Evolutionary conservation across 1,140 invertebrate species (phyloP), one percentile per base, ranked within the genome.

Genomic region (Aricia agestis): DNA sequence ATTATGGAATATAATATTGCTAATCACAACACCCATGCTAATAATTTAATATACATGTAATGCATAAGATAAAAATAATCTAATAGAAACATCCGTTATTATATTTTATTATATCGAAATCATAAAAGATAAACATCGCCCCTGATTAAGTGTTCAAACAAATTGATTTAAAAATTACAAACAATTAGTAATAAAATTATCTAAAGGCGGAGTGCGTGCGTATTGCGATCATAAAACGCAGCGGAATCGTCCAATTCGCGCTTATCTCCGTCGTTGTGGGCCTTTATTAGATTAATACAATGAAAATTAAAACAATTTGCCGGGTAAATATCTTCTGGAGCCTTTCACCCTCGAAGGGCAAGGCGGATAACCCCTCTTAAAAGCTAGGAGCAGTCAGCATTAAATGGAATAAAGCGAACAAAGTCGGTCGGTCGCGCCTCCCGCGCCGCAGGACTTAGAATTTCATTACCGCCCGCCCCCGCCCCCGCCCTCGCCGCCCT

Each of bases 261-360:
- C 82, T 89, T 91, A 89, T 91, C 88, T 84, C 77, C 74, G 78
- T 73, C 81, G 80, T 87, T 87, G 87, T 83, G 86, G 87, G 84
- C 76, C 79, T 86, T 88, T 89, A 91, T 89, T 89, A 88, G 80
- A 89, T 89, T 89, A 91, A 89, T 89, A 89, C 87, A 89, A 91
- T 91, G 87, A 91, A 91, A 92, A 92, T 92, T 92, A 92, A 92
- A 92, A 92, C 90, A 92, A 92, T 92, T 92, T 92, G 90, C 90
- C 89, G 87, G 90, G 91, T 92, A 90, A 91, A 92, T 92, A 91
- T 92, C 91, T 91, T 89, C 84, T 87, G 86, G 86, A 86, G 87
- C 89, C 85, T 84, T 89, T 88, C 87, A 87, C 87, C 86, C 73
- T 85, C 81, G 89, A 83, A 88, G 89, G 89, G 89, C 87, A 86